Evolutionary conservation across 2,797 vertebrate species (phyloP), one percentile per base, ranked within the genome.

Genomic region (Xenentodon cancila): DNA sequence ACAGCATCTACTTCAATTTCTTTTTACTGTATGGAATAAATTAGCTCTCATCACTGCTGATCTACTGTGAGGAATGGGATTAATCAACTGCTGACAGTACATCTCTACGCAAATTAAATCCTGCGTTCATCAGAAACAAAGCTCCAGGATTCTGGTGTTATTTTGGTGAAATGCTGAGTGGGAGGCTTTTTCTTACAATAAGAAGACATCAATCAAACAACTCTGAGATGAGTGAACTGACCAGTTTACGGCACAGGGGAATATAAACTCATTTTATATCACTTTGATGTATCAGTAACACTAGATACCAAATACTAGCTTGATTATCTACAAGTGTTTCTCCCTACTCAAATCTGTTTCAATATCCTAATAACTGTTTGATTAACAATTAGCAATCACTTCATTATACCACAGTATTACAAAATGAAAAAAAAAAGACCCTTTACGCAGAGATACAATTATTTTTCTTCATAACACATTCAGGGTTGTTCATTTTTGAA

Each of bases 21-120:
- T 54, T 78, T 81, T 87, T 61, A 72, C 48, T 7, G 45, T 7
- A 1, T 62, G 85, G 84, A 87, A 90, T 90, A 84, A 84, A 89
- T 87, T 70, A 84, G 68, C 66, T 82, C 75, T 79, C 89, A 71
- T 82, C 77, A 64, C 60, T 18, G 65, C 79, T 90, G 84, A 91
- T 89, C 90, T 89, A 59, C 89, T 84, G 46, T 89, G 89, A 81
- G 79, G 61, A 91, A 92, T 91, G 59, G 83, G 89, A 91, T 92
- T 91, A 87, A 91, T 92, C 81, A 89, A 76, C 84, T 12, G 13
- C 48, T 82, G 76, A 76, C 81, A 68, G 57, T 71, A 76, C 80
- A 85, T 85, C 64, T 74, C 84, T 80, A 75, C 47, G 25, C 54
- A 79, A 79, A 87, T 88, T 82, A 80, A 87, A 73, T 66, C 48